Conservation (phyloP, 2,797 vertebrate genomes). For the Acanthurus lineatus region DNA sequence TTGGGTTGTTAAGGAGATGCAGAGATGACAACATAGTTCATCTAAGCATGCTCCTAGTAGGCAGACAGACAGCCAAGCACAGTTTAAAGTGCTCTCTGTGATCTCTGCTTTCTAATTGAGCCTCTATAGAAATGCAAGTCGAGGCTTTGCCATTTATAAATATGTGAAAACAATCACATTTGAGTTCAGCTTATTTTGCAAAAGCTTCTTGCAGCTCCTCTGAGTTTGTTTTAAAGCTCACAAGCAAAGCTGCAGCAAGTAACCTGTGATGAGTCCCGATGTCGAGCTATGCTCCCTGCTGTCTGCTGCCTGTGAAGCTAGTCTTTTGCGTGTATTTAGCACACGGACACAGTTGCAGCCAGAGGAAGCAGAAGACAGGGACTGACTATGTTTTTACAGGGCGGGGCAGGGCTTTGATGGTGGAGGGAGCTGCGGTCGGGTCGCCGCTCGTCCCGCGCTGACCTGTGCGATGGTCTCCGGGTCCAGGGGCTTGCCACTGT, state of each 20-base stretch:
- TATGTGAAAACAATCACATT: conserved; percentile 1
- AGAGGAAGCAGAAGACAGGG: conserved; percentile 80
- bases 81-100: conserved; percentile 57
- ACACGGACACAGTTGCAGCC: conserved; percentile 67
- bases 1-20: conserved; percentile 46
- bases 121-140: background rate
- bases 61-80: conserved; percentile 72
- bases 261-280: conserved; percentile 29
- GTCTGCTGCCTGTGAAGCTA: conserved; percentile 78
- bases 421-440: conserved; percentile 81
- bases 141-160: background rate
- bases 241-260: background rate
- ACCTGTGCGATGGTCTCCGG: conserved; percentile 99
- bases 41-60: conserved; percentile 60
- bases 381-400: conserved; percentile 85
- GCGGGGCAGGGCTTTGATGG: conserved; percentile 85
- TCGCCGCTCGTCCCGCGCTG: conserved; percentile 85
- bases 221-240: background rate
- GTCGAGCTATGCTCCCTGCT: conserved; percentile 60
- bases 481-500: conserved; percentile 93
- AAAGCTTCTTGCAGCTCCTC: too few relatives aligned
- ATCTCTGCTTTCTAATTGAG: conserved; percentile 41
- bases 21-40: conserved; percentile 56
- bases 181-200: background rate
- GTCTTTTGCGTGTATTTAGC: conserved; percentile 64